phyloP scores from a whole-genome alignment of 2,113 vertebrate genomes.

The Paracanthobrama guichenoti region DNA sequence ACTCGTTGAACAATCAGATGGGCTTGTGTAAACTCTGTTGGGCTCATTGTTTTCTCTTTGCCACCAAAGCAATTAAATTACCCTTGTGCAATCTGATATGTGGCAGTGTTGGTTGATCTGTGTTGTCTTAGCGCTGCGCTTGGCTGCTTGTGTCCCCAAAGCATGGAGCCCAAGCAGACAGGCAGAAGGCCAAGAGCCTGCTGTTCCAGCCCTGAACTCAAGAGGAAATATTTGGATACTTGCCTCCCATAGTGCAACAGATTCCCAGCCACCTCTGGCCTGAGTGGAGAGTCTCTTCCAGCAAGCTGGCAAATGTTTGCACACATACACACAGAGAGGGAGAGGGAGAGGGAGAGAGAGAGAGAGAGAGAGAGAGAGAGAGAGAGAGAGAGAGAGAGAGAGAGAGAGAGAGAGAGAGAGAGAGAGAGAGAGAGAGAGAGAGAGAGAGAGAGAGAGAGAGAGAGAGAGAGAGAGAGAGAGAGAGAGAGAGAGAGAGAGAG shows the following conservation, averaged over 20 bases:
- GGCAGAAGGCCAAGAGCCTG: constrained; percentile 3
- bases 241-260: constrained; percentile 98
- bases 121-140: constrained; percentile 12
- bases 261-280: constrained; percentile 92
- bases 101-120: constrained; percentile 18
- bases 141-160: constrained; percentile 19
- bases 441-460: no score
- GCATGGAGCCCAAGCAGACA: neutral
- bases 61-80: constrained; percentile 42
- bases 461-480: no score
- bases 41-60: constrained; percentile 28
- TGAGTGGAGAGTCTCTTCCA: constrained; percentile 92
- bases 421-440: no score
- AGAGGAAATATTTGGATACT: constrained; percentile 39
- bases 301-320: constrained; percentile 79
- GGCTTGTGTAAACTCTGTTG: neutral
- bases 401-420: no score
- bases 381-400: no score
- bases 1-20: neutral
- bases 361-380: no score
- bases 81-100: constrained; percentile 34
- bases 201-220: neutral
- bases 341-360: no score
- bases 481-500: no score
- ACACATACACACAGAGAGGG: neutral